Base-by-base conservation (phyloP, 2,888 invertebrate genomes). In the Reticulitermes lucifugus region DNA sequence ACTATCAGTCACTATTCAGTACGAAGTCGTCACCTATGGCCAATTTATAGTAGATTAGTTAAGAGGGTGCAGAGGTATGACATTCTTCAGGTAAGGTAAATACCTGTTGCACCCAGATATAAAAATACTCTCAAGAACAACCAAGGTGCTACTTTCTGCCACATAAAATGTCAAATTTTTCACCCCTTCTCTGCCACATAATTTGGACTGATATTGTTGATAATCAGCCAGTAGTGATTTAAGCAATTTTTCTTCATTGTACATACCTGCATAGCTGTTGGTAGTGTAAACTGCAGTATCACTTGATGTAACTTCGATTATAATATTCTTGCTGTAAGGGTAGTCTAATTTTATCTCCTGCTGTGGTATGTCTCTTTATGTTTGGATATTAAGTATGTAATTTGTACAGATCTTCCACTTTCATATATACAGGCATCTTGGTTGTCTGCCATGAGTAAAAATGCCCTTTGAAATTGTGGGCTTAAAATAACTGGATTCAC, bases 1-100 rank as follows among this genome's bases (percentile, higher is more conserved):
- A 55, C 55, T 55, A 18, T 55, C 18, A 55, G 55, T 55, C 12
- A 18, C 14, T 55, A 18, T 18, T 55, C 25, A 70, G 3, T 29
- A 25, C 18, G 70, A 70, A 70, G 70, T 70, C 70, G 70, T 70
- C 70, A 70, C 70, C 29, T 70, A 70, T 29, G 70, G 25, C n/a
- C 14, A 25, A n/a, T 35, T 29, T 2, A 70, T 70, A 25, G 29
- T n/a, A 29, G 10, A 25, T 70, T 70, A 70, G n/a, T 70, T 70
- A 25, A 25, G 2, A n/a, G 70, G 70, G n/a, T 70, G 70, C n/a
- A 70, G 29, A 29, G 70, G 70, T n/a, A 70, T 70, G n/a, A 25
- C n/a, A n/a, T 70, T 29, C 5, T 7, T 12, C 6, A 70, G 9
- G 29, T n/a, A 70, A 70, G n/a, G 29, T 7, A 25, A 6, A 70